These are phyloP conservation scores for Zosterops borbonicus DNA, from an alignment of 2,113 vertebrate genomes.

Conservation along the genomic window DNA sequence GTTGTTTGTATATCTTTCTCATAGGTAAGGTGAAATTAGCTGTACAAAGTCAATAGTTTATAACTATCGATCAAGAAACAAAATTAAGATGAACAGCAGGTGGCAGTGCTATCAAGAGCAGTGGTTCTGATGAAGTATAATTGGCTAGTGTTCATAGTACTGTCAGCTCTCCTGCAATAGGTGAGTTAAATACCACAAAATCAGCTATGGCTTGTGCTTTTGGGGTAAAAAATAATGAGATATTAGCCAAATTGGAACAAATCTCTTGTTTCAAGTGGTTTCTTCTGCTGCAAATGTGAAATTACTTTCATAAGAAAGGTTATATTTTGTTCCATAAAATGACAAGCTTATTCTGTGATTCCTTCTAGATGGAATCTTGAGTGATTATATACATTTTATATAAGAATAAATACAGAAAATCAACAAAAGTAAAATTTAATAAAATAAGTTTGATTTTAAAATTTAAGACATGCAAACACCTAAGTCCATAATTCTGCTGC, in stretches of 20 bases:
- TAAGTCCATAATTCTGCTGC: background rate
- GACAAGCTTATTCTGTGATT: background rate
- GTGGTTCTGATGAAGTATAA: background rate
- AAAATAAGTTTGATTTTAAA: background rate
- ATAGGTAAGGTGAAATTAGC: background rate
- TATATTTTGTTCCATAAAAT: background rate
- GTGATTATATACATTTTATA: background rate
- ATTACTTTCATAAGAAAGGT: background rate
- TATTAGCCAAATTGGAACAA: background rate
- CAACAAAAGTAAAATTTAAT: background rate
- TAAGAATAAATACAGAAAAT: background rate
- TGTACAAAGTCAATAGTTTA: background rate
- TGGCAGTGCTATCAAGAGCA: conserved; percentile 64
- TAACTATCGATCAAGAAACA: background rate
- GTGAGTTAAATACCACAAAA: background rate
- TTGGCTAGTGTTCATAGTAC: background rate
- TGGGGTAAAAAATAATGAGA: background rate
- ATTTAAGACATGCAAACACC: background rate
- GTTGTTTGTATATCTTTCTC: background rate
- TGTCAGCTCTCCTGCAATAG: background rate
- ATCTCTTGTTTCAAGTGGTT: background rate
- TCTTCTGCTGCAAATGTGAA: background rate
- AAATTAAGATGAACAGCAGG: conserved; percentile 50
- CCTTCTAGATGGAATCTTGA: background rate
- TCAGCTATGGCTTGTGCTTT: background rate